Evolutionary conservation across 2,888 invertebrate genomes (phyloP), one percentile per base, ranked within the genome.

Genomic region (Myopa tessellatipennis): DNA sequence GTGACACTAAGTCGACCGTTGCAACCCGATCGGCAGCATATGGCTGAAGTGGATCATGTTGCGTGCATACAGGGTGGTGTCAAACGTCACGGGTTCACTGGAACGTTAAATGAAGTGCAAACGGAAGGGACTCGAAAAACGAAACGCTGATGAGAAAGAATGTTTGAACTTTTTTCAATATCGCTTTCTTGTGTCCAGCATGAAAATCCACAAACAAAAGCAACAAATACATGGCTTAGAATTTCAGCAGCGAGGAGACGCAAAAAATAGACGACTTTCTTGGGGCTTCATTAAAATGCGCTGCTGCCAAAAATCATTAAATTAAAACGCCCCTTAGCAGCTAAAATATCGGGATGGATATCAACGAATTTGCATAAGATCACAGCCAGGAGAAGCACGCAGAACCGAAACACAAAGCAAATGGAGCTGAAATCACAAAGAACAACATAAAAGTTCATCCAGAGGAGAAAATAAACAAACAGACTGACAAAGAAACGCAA

Each of bases 341-440:
- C 58, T 16, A 5, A 18, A 60, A 45, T 45, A 45, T 45, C 70
- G 26, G 68, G 58, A 69, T 61, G 76, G 74, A 77, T 78, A 79
- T 80, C 79, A 77, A 74, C 40, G 80, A 80, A 82, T 82, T 83
- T 81, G 82, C 82, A 83, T 83, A 82, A 82, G 81, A 82, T 78
- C 82, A 78, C 65, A 71, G 74, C 78, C 78, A 81, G 80, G 8
- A 52, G 38, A 52, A 38, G 10, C 26, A 45, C 50, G 55, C 36
- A 45, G 55, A 6, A 6, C 2, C 10, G 7, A 10, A 55, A 55
- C 55, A 55, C 55, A 55, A n/a, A 14, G n/a, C 16, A 55, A 55
- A 55, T n/a, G 55, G 16, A 55, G 16, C 55, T 5, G n/a, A 55
- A 55, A 5, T 16, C 10, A 55, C 14, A 14, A 4, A 55, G 16